Base-by-base conservation (phyloP, 2,888 invertebrate species). In the Antheraea yamamai region DNA sequence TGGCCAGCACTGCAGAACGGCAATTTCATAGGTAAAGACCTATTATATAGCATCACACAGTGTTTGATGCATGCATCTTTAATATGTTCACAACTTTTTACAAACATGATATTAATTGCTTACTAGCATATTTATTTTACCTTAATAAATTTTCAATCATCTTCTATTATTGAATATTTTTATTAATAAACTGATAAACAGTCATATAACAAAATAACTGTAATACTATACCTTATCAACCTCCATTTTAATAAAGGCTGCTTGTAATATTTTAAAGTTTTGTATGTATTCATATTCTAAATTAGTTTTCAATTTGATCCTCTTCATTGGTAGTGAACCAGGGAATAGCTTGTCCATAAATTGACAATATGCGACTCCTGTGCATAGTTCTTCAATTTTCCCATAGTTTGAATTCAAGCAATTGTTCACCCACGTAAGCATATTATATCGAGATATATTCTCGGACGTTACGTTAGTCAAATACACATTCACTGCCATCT, bases 321-420 rank as follows among this genome's bases (percentile, higher is more conserved):
- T n/a, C n/a, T n/a, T n/a, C n/a, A n/a, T n/a, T n/a, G 97, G 97
- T 79, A 98, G 97, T 90, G 97, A 97, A 84, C 96, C 96, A 78
- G 98, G 98, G 92, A 99, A 99, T 74, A 99, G 96, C 98, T 99
- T 98, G 91, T 99, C 99, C 98, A 99, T 99, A 88, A 99, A 99
- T 92, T 99, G 99, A 90, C 99, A 99, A 91, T 99, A 99, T 20
- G 99, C 99, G 79, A 99, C 99, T 79, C 99, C 99, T 81, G 99
- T 98, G 91, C 99, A 99, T 78, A 99, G 95, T 92, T 99, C 99
- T 94, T 99, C 99, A 83, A 99, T 99, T 96, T 99, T 99, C 72
- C 96, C 97, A 90, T 98, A 98, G 89, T 97, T 97, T 73, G 99
- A 97, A 89, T 98, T 97, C 73, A 99, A 96, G 88, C 98, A 98